Base-by-base conservation (phyloP, 1,140 invertebrate species). In the Meloidogyne floridensis region DNA sequence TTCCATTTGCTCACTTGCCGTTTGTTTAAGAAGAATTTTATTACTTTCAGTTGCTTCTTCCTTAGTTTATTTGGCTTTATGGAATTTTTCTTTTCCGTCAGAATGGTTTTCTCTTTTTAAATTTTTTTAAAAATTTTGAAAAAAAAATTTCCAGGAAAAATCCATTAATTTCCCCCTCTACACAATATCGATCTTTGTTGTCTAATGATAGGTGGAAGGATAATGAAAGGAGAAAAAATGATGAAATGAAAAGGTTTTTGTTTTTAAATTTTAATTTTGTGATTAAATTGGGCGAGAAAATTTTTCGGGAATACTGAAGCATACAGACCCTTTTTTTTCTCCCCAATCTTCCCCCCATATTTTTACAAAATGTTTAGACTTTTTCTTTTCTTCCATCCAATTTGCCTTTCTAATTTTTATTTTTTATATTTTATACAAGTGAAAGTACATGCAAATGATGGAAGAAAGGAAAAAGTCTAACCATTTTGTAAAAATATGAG, bases 21-120 rank as follows among this genome's bases (percentile, higher is more conserved):
- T 71, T 18, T 53, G 43, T 77, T 15, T 85, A 32, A 83, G 82
- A 9, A 83, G 82, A 18, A 56, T 83, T 69, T 42, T 83, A 4
- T 59, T 83, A 13, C 51, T 83, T 20, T 75, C 75, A 47, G 73
- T 56, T n/a, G 54, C n/a, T n/a, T 54, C 75, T 18, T 75, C 69
- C 4, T 15, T 84, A 51, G 11, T 81, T 56, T 83, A 83, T 65
- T 81, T 83, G 65, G 42, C 13, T 54, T n/a, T 82, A 20, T 56
- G 70, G 13, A 82, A 70, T 59, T 81, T 83, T 75, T n/a, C 56
- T 15, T 59, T 81, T 51, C 59, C 80, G 7, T 71, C 53, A 20
- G 59, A 80, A 13, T 80, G 70, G 79, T 80, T 51, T 51, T n/a
- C 32, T 53, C 56, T 80, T 54, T 59, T 65, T 15, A 18, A 59